Evolutionary conservation across 64 coral and sea anemone species (phyloP).

Genomic region (Montipora sp.): DNA sequence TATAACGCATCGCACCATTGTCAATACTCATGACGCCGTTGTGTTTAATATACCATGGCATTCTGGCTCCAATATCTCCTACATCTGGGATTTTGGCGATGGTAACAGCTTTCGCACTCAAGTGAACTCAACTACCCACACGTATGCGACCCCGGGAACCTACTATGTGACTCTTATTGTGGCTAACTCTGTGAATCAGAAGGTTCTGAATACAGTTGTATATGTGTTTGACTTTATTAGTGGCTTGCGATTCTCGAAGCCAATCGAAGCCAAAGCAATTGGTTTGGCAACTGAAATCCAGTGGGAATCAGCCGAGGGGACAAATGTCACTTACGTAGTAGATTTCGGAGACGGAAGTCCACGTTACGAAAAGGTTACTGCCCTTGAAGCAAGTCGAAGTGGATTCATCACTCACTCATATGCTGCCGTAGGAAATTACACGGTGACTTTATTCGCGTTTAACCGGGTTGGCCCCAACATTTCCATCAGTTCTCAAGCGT

Average conservation of each 20-base stretch:
- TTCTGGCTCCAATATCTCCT: conserved; percentile 70
- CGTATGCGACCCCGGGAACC: conserved; percentile 38
- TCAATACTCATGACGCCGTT: conserved; percentile 61
- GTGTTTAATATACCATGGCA: conserved; percentile 65
- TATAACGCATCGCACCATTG: conserved; percentile 58
- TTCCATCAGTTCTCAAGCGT: conserved; percentile 69
- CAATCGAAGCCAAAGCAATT: conserved; percentile 64
- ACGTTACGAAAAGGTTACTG: conserved; percentile 1
- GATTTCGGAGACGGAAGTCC: conserved; percentile 80
- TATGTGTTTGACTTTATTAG: conserved; percentile 61
- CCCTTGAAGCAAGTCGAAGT: background rate
- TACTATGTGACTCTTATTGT: conserved; percentile 65
- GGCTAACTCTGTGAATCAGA: conserved; percentile 74
- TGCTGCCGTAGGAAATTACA: conserved; percentile 79
- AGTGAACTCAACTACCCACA: conserved; percentile 1
- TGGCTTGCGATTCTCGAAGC: conserved; percentile 59
- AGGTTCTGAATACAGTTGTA: conserved; percentile 8
- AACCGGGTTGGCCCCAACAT: conserved; percentile 79
- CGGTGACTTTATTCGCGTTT: conserved; percentile 71
- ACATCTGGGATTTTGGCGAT: conserved; percentile 90
- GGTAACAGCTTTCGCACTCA: conserved; percentile 34
- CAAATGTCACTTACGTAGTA: conserved; percentile 80
- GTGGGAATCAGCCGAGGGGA: conserved; percentile 76
- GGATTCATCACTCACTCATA: conserved; percentile 57
- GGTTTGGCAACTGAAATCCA: conserved; percentile 52